A percentile compares a stretch with the other conserved stretches of the same genome.
These are phyloP conservation scores for Andrena flavipes DNA, from an alignment of 2,888 invertebrate species.

Conservation along the genomic window DNA sequence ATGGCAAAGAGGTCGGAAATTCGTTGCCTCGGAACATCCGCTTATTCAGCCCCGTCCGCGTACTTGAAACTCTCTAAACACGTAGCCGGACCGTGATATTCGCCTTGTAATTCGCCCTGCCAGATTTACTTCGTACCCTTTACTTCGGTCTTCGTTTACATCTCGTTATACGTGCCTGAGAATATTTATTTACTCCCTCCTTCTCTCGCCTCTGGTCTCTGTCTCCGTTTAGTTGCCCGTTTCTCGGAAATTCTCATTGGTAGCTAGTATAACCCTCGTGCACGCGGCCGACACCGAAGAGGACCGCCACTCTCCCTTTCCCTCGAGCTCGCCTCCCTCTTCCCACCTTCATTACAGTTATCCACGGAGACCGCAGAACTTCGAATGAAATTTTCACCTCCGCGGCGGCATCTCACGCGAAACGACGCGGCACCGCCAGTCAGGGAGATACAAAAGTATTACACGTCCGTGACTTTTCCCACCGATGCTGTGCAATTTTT, in stretches of 20 bases:
- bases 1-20: constrained; percentile 8
- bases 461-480: constrained; percentile 49
- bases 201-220: constrained; percentile 19
- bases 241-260: constrained; percentile 70
- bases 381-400: constrained; percentile 65
- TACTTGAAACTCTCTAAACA: constrained; percentile 59
- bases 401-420: constrained; percentile 21
- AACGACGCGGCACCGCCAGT: constrained; percentile 4
- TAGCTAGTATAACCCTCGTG: constrained; percentile 42
- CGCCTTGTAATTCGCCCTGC: constrained; percentile 64
- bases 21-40: constrained; percentile 46
- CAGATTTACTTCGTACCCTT: constrained; percentile 66
- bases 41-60: constrained; percentile 25
- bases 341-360: constrained; percentile 66
- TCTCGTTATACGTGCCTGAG: constrained; percentile 74
- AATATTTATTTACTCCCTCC: constrained; percentile 69
- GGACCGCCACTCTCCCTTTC: constrained; percentile 32
- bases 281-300: constrained; percentile 49
- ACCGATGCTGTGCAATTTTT: constrained; percentile 11
- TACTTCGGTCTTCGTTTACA: constrained; percentile 73
- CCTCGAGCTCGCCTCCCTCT: constrained; percentile 18
- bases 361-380: constrained; percentile 58
- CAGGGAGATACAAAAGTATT: constrained; percentile 15
- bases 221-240: constrained; percentile 37
- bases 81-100: constrained; percentile 52